Base-by-base conservation (phyloP, 2,888 invertebrate genomes). In the Busseola fusca region DNA sequence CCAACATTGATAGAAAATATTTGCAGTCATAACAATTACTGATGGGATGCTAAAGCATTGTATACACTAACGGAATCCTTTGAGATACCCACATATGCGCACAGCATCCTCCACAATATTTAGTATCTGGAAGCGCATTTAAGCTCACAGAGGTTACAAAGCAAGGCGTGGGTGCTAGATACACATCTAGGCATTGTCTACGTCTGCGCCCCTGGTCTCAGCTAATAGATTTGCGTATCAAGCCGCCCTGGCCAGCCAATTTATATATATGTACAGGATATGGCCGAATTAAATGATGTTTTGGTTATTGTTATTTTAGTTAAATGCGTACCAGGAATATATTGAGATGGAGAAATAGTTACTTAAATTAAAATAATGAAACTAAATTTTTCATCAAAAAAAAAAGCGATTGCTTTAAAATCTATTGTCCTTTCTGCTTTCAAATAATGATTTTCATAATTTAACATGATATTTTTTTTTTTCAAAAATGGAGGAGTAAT, bases 201-300 rank as follows among this genome's bases (percentile, higher is more conserved):
- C 82, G 82, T 77, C 71, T 69, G 77, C 59, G 80, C 71, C 72
- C 69, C 83, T 78, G 78, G 74, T 73, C 72, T 81, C 71, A 70
- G 83, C 71, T 86, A 87, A 86, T 88, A 87, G 87, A 88, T 87
- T 86, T 86, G 82, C 80, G 79, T 84, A 84, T 85, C 84, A 71
- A 71, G 69, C 42, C 58, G 50, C 70, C 60, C 54, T 56, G 71
- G n/a, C 18, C 42, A 30, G 40, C 80, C 69, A 72, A 58, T 72
- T 71, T 65, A 34, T 69, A 64, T 69, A 37, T 58, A 34, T 34
- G 45, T 42, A 57, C 48, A n/a, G 18, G 25, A 40, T 75, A 56
- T 72, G 34, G 48, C 66, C 64, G 73, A 82, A 76, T 78, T 74
- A 27, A 60, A 74, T 81, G 62, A 50, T 34, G 34, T 30, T 30